Base-by-base conservation (phyloP, 2,888 invertebrate species). In the Pseudolycoriella hygida region DNA sequence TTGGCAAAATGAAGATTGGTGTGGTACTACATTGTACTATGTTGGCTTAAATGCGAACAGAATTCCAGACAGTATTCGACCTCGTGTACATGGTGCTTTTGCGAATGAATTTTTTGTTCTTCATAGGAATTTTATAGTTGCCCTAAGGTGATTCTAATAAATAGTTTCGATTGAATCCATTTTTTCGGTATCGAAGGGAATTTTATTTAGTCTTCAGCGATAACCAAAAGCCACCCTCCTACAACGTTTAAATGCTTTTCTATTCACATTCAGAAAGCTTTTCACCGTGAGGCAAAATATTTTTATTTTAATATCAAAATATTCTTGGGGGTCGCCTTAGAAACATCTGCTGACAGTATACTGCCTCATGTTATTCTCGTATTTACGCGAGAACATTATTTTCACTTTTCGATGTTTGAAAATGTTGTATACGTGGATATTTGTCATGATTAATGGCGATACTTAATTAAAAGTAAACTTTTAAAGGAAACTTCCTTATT, bases 401-500 rank as follows among this genome's bases (percentile, higher is more conserved):
- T 37, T 37, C 15, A 14, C 37, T 37, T 15, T 37, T 12, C 15
- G 37, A 14, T 12, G n/a, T 37, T 37, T 37, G 15, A 5, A 14
- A 14, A 17, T 14, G 15, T 4, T 11, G 6, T 10, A 12, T 39
- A 15, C 15, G 39, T 39, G 17, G 10, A 14, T 17, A 15, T 39
- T 39, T 17, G 10, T 15, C 15, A 39, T 39, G 39, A 39, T 39
- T 39, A 39, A 39, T 39, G 39, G 17, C 17, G 17, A 39, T 39
- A 39, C 39, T 39, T 39, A 39, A 39, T 39, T 39, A 39, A 39
- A 17, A 39, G 34, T 34, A 34, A 34, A 34, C 4, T 34, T 34
- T 14, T 14, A 5, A 34, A 12, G 15, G 11, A 34, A 25, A 25
- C 25, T 25, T 25, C 8, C 25, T 25, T 25, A 8, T 25, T 25